These are phyloP conservation scores for Drosophila mercatorum DNA, from an alignment of 2,888 invertebrate genomes.

Conservation along the genomic window DNA sequence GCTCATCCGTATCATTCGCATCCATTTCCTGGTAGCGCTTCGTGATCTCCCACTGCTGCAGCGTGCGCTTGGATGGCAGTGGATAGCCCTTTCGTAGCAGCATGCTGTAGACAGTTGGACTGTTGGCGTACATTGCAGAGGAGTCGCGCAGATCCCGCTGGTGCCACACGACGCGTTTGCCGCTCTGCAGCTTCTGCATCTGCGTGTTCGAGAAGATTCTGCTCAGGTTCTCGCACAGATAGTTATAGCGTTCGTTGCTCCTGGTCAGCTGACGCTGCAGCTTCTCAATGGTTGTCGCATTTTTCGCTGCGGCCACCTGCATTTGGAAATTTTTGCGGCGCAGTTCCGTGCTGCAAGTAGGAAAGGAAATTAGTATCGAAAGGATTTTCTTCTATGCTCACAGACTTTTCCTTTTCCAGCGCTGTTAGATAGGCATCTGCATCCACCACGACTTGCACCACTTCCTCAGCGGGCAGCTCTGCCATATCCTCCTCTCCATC, in stretches of 20 bases:
- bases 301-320: conserved; percentile 1
- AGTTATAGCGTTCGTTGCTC: background rate
- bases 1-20: background rate
- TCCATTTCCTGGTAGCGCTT: background rate
- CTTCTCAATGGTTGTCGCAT: background rate
- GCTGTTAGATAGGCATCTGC: conserved; percentile 29
- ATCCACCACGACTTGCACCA: conserved; percentile 29
- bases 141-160: conserved; percentile 22
- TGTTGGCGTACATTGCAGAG: conserved; percentile 5
- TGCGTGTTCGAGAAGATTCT: conserved; percentile 22
- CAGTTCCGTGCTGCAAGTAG: conserved; percentile 21
- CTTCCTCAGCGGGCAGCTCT: conserved; percentile 12
- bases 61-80: conserved; percentile 17
- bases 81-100: conserved; percentile 24
- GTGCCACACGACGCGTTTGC: conserved; percentile 27
- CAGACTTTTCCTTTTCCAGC: conserved; percentile 36
- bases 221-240: background rate
- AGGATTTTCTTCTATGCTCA: background rate
- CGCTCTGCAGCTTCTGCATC: conserved; percentile 25
- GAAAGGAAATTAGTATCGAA: background rate
- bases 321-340: conserved; percentile 29
- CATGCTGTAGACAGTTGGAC: conserved; percentile 11
- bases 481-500: background rate
- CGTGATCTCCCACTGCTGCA: conserved; percentile 1
- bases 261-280: conserved; percentile 27